Evolutionary conservation across 92 coral and sea anemone genomes (phyloP), one percentile per base, ranked within the genome.

Genomic region (Heteractis magnifica): DNA sequence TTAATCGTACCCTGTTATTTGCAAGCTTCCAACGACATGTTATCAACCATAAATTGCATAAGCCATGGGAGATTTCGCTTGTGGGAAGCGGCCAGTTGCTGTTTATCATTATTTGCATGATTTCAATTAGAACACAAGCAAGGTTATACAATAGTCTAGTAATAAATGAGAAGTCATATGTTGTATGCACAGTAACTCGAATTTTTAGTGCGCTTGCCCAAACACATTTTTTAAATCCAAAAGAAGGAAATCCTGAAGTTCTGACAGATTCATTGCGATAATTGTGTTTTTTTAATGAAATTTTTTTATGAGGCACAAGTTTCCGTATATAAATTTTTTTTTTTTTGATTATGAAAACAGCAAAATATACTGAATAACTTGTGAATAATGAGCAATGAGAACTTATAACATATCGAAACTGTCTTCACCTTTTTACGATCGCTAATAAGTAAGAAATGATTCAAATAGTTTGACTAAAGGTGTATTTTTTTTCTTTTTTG

Each of bases 81-180:
- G 95, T 91, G 93, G 94, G 98, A 94, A 91, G 84, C 75, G 75
- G 73, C 52, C 93, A 93, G 97, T 93, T 91, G 97, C 87, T 87
- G 89, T 87, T 89, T 88, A 84, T 34, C 80, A 73, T 58, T 87
- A 68, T 89, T 89, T 83, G 81, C 88, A 86, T 77, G 89, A 80
- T 83, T 85, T 86, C 93, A 89, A 93, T 91, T 91, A 91, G 55
- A 49, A 78, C 75, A 53, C 83, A 85, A 78, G 83, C 88, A 85
- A 85, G 88, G 88, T 85, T 83, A 78, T 70, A 76, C 80, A 59
- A 64, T 74, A 60, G n/a, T 20, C 10, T 64, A 18, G 84, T 51
- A 49, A 81, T 74, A 81, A 81, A 81, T 81, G 77, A 81, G 62
- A 81, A 51, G 55, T 60, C 50, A 16, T 18, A 49, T 68, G 26